Conservation (phyloP, 2,113 vertebrate genomes). For the Cheirogaleus medius region DNA sequence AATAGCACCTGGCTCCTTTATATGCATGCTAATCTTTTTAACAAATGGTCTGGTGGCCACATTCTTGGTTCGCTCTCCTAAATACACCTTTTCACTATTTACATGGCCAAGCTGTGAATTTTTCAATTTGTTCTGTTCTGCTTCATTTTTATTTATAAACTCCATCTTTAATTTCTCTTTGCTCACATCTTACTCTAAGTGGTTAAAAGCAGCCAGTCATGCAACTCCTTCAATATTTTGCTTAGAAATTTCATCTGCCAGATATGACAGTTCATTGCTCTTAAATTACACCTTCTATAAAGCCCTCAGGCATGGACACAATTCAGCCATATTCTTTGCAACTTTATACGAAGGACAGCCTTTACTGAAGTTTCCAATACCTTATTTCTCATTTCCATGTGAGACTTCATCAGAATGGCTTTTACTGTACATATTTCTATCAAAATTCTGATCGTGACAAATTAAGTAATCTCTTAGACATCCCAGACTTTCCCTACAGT, state of each 20-base stretch:
- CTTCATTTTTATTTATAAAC: neutral
- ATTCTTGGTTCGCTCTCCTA: neutral
- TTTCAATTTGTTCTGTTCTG: neutral
- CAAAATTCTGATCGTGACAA: neutral
- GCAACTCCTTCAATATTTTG: neutral
- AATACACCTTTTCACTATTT: neutral
- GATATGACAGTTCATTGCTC: neutral
- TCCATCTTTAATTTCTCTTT: neutral
- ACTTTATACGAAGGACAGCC: neutral
- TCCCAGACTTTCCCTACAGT: neutral
- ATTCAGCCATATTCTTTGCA: neutral
- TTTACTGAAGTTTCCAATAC: neutral
- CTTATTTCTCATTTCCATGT: neutral
- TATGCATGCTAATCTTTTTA: neutral
- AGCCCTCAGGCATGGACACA: neutral
- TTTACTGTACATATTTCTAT: neutral
- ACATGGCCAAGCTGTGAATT: neutral
- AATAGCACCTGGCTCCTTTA: neutral
- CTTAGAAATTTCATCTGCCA: neutral
- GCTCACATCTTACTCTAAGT: neutral
- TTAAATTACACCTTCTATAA: neutral
- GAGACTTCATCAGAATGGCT: neutral
- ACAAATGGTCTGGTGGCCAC: neutral
- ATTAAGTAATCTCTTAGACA: neutral
- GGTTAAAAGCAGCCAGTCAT: neutral